phyloP scores from a whole-genome alignment of 2,113 vertebrate genomes.

The Sinocyclocheilus rhinocerous region DNA sequence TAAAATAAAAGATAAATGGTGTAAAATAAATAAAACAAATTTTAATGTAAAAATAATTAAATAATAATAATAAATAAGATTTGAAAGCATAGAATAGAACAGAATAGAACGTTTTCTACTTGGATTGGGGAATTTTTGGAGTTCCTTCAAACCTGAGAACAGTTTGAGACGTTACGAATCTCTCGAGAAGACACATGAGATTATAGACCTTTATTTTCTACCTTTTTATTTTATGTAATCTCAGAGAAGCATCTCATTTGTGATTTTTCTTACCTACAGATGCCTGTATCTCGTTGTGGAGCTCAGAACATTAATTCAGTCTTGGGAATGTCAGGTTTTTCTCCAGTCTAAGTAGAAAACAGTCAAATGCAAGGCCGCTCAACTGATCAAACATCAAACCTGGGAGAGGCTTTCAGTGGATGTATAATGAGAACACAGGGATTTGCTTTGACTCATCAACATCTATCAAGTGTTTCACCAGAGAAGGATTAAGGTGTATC shows the following conservation, averaged over 20 bases:
- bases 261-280: background rate
- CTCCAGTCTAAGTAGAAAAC: background rate
- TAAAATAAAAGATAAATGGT: no score
- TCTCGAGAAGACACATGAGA: background rate
- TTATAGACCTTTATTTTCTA: no score
- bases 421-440: background rate
- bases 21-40: no score
- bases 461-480: constrained; percentile 1
- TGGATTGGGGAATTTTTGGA: background rate
- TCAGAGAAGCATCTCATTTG: background rate
- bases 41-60: no score
- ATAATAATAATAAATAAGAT: no score
- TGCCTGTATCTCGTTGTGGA: background rate
- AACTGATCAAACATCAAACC: background rate
- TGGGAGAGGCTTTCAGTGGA: background rate
- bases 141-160: background rate
- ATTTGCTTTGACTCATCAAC: background rate
- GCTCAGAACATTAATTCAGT: background rate
- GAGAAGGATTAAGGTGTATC: background rate
- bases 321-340: background rate
- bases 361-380: background rate
- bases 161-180: background rate
- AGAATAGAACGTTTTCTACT: no score
- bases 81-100: background rate
- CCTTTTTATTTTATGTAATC: background rate